Base-by-base conservation (phyloP, 1,140 invertebrate genomes). In the Rhyacophila brunnea region DNA sequence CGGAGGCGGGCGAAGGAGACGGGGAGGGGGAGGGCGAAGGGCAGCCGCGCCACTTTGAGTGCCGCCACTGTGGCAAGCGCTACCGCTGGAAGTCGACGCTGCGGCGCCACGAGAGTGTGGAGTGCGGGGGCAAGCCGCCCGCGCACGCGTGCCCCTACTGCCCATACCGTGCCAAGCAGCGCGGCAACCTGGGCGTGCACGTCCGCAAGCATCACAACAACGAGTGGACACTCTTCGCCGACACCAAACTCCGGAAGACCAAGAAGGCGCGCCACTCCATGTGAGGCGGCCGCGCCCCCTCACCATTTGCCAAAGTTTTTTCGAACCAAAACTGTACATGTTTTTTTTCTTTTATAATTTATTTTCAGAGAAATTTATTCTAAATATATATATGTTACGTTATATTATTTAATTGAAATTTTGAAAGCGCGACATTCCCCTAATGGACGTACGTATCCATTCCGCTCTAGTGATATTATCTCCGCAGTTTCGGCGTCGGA, bases 41-140 rank as follows among this genome's bases (percentile, higher is more conserved):
- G 68, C 68, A 63, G 68, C 44, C 77, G 60, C 76, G 84, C 1
- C 86, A 87, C 70, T 90, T 89, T 70, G 82, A 87, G 18, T 91
- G 89, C 68, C 78, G 87, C 42, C 87, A 89, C 67, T 92, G 89
- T 73, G 88, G 89, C 38, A 91, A 90, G 69, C 81, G 85, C 18
- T 91, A 91, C 69, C 80, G 88, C 65, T 91, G 89, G 89, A 90
- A 90, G 70, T 90, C 87, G 11, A 90, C 88, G 50, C 80, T 91
- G 80, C 80, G 88, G 0, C 81, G 89, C 6, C 91, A 93, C 74
- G 88, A 91, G 70, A 88, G 86, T 72, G 89, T 92, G 58, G 90
- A 92, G 72, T 93, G 91, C 72, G 90, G 90, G n/a, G 90, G 89
- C 50, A 91, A 92, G 70, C 86, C 89, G 58, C 88, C 87, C 1